Evolutionary conservation across 2,797 vertebrate species (phyloP), one percentile per base, ranked within the genome.

Genomic region (Takifugu rubripes): DNA sequence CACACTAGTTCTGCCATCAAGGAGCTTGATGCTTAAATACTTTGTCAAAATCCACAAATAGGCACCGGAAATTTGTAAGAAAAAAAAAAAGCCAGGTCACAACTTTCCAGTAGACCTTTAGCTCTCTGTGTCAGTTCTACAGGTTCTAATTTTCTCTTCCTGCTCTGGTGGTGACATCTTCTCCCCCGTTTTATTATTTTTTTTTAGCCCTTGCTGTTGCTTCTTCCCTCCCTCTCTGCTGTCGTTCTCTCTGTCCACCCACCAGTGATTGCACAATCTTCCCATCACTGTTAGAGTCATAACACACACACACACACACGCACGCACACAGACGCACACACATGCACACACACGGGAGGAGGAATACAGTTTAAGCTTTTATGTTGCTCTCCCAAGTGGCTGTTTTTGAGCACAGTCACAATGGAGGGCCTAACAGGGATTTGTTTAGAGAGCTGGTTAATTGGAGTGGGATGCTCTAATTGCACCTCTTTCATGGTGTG

Each of bases 391-490:
- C 82, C 90, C 89, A 90, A 93, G 91, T 91, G 91, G 90, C 88
- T 91, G 83, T 91, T 92, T 91, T 88, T 65, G 70, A 90, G 86
- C 80, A 58, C 79, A 84, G 79, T 85, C 88, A 92, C 90, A 92
- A 90, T 92, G 76, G 90, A 90, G 87, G 82, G 79, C 85, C 90
- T 92, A 91, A 93, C 91, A 88, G 89, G 84, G 88, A 88, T 89
- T 89, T 90, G 88, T 91, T 90, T 91, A 89, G 90, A 93, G 90
- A 88, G 91, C 89, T 85, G 89, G 83, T 91, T 93, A 93, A 93
- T 93, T 92, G 89, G 81, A 86, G 88, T 88, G 87, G 87, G 89
- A 89, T 85, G 83, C 89, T 89, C 88, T 92, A 91, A 92, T 93
- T 92, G 88, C 86, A 80, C 87, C 89, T 90, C 89, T 90, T 88